Conservation (phyloP, 1,140 invertebrate genomes). For the Heterodera carotae region DNA sequence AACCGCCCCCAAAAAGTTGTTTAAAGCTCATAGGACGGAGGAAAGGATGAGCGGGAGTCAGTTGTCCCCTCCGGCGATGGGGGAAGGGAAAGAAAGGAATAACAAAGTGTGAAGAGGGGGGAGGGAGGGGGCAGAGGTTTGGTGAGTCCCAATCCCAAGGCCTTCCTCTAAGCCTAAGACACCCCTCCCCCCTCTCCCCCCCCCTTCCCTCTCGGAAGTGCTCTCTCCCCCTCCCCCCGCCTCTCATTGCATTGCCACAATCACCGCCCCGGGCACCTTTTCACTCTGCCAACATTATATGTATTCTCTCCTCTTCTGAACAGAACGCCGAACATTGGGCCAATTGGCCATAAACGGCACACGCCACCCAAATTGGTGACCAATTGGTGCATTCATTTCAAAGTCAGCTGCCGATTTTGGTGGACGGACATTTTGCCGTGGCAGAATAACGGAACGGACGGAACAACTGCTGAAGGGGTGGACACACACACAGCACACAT, state of each 20-base stretch:
- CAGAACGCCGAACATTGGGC: background rate
- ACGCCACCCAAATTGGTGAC: background rate
- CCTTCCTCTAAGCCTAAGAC: background rate
- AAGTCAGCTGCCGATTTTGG: constrained; percentile 7
- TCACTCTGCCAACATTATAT: background rate
- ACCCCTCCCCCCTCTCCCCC: background rate
- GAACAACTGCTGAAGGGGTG: background rate
- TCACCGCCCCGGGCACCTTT: background rate
- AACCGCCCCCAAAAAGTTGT: background rate
- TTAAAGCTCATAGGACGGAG: background rate
- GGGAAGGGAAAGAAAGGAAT: background rate
- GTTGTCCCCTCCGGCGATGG: background rate
- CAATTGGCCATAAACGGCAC: constrained; percentile 19
- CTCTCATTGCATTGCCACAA: background rate
- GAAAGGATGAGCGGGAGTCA: background rate
- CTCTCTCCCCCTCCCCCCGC: background rate
- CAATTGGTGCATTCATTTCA: background rate
- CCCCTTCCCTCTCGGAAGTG: background rate
- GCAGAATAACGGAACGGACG: background rate
- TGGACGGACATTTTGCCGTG: too few species aligned
- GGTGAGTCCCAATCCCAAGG: background rate
- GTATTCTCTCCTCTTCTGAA: background rate
- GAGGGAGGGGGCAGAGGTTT: background rate
- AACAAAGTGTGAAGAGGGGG: background rate
- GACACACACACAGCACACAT: background rate